Conservation (phyloP, 2,888 invertebrate species). For the Resseliella maxima region DNA sequence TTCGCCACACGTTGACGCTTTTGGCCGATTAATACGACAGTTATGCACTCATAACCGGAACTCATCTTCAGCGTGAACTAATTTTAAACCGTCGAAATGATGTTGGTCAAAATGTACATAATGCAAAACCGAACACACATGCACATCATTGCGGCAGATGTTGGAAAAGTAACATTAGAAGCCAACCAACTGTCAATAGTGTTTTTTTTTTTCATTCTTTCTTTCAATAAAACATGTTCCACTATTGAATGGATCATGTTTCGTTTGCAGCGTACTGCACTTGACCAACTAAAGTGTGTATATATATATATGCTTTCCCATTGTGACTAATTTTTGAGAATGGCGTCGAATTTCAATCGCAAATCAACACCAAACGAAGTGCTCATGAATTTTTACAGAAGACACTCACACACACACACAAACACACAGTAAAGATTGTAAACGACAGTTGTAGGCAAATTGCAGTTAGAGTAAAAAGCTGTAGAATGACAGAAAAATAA, state of each 20-base stretch:
- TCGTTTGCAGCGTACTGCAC: not conserved
- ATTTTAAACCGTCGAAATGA: not conserved
- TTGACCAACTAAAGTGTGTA: not conserved
- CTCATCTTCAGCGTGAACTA: no score
- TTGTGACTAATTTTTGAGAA: not conserved
- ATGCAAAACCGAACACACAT: not conserved
- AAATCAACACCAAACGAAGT: not conserved
- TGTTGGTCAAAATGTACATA: not conserved
- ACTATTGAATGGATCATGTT: slow-evolving; percentile 18
- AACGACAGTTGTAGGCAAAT: no score
- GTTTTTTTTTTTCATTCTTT: no score
- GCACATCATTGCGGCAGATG: not conserved
- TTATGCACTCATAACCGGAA: not conserved
- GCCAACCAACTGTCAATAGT: slow-evolving; percentile 11
- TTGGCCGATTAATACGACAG: not conserved
- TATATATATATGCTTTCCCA: not conserved
- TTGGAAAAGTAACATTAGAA: slow-evolving; percentile 25
- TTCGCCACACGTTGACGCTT: not conserved
- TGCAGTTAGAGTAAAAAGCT: no score
- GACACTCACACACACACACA: not conserved
- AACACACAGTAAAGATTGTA: no score
- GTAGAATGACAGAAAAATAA: no score
- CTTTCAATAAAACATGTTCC: not conserved
- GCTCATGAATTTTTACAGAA: not conserved
- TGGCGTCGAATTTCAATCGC: not conserved